Evolutionary conservation across 2,797 vertebrate species (phyloP).

Genomic region (Gymnothorax reevesii): DNA sequence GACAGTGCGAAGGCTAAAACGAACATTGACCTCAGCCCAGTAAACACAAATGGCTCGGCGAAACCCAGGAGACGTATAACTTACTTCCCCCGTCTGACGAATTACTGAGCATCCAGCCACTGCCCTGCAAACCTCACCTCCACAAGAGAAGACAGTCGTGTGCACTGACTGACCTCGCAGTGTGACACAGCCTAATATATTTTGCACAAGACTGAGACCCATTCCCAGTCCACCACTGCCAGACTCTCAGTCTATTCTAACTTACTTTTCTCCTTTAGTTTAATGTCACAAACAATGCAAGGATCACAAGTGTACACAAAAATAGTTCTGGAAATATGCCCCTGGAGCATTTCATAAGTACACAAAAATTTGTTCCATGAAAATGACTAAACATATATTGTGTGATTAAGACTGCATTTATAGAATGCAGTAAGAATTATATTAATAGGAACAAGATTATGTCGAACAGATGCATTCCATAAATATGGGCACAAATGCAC

Average conservation of each 20-base stretch:
- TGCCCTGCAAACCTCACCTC: background rate
- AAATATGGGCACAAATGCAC: background rate
- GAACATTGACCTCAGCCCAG: background rate
- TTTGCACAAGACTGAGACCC: background rate
- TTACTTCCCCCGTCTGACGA: background rate
- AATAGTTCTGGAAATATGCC: background rate
- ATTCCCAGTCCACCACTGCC: background rate
- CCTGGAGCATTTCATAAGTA: background rate
- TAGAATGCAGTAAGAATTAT: too few species aligned
- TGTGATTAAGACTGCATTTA: background rate
- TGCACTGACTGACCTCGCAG: background rate
- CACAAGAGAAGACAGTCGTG: background rate
- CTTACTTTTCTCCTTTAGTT: background rate
- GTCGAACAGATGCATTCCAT: background rate
- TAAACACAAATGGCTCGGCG: background rate
- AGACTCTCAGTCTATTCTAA: background rate
- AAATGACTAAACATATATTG: background rate
- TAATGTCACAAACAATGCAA: background rate
- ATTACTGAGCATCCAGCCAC: background rate
- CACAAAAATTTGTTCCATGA: background rate
- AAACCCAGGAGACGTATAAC: conserved; percentile 18
- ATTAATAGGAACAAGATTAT: background rate
- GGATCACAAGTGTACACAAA: background rate
- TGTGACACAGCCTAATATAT: background rate
- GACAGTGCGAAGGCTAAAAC: conserved; percentile 16